Evolutionary conservation across 2,113 vertebrate species (phyloP).

Genomic region (Rhipidura dahli): DNA sequence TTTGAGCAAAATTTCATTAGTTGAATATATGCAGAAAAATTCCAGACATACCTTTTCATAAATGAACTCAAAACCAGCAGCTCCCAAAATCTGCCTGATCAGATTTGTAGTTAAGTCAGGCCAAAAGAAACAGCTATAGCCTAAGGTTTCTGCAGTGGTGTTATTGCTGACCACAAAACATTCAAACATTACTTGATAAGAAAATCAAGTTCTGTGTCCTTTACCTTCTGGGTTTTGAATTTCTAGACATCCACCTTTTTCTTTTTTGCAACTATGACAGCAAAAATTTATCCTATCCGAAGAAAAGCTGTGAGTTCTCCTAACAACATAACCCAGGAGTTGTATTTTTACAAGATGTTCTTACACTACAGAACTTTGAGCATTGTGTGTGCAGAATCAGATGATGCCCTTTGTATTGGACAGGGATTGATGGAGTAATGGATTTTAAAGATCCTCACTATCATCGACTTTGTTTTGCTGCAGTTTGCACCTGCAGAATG

Average conservation of each 20-base stretch:
- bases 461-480: background rate
- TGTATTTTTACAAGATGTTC: background rate
- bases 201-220: background rate
- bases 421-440: background rate
- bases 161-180: background rate
- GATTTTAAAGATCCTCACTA: background rate
- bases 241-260: background rate
- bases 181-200: background rate
- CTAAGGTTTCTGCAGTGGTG: background rate
- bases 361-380: background rate
- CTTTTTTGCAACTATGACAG: background rate
- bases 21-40: background rate
- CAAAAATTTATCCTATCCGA: background rate
- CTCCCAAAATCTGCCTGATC: background rate
- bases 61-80: background rate
- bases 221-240: background rate
- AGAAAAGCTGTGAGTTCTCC: background rate
- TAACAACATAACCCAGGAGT: background rate
- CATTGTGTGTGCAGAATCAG: background rate
- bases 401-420: background rate
- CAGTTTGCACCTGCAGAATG: background rate
- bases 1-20: background rate
- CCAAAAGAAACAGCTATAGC: background rate
- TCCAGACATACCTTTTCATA: background rate
- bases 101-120: background rate